These are phyloP conservation scores for Sabatieria punctata DNA, from an alignment of 2,888 invertebrate species.

Conservation along the genomic window DNA sequence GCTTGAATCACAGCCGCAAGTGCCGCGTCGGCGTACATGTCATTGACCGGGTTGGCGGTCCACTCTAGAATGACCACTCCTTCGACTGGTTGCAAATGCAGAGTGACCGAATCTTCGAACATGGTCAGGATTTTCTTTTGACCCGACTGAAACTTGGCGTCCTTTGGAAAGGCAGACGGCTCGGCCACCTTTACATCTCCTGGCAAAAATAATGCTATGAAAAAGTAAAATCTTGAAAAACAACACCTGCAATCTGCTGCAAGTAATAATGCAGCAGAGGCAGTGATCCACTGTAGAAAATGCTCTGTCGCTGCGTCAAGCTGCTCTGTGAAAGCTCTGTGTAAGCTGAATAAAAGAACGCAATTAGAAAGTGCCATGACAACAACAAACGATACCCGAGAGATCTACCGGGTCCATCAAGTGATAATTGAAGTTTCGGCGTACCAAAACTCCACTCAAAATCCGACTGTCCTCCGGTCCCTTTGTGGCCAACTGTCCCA, in stretches of 20 bases:
- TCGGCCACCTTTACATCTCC: neutral
- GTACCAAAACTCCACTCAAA: slow-evolving; percentile 80
- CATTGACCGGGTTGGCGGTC: slow-evolving; percentile 81
- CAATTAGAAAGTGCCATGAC: too few relatives aligned
- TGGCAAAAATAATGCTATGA: neutral
- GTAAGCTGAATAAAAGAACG: slow-evolving; percentile 49
- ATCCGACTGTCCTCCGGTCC: slow-evolving; percentile 57
- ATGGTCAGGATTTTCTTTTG: slow-evolving; percentile 52
- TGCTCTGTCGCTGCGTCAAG: slow-evolving; percentile 74
- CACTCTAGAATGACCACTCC: slow-evolving; percentile 80
- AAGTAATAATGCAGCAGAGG: slow-evolving; percentile 38
- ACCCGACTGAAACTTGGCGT: neutral
- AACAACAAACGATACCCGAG: too few relatives aligned
- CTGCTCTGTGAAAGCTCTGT: slow-evolving; percentile 86
- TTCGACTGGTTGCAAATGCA: slow-evolving; percentile 59
- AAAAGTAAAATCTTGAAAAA: slow-evolving; percentile 11
- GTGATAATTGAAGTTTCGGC: slow-evolving; percentile 94
- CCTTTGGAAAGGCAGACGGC: neutral
- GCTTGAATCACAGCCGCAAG: slow-evolving; percentile 71
- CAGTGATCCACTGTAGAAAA: slow-evolving; percentile 62
- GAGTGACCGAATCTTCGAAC: slow-evolving; percentile 57
- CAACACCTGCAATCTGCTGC: slow-evolving; percentile 33
- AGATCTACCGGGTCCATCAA: slow-evolving; percentile 75
- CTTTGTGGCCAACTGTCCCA: slow-evolving; percentile 73
- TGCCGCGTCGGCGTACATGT: slow-evolving; percentile 94